A percentile compares a stretch with the other conserved stretches of the same genome.
Evolutionary conservation across 2,797 vertebrate genomes (phyloP).

Genomic region (Psittacula derbiana): DNA sequence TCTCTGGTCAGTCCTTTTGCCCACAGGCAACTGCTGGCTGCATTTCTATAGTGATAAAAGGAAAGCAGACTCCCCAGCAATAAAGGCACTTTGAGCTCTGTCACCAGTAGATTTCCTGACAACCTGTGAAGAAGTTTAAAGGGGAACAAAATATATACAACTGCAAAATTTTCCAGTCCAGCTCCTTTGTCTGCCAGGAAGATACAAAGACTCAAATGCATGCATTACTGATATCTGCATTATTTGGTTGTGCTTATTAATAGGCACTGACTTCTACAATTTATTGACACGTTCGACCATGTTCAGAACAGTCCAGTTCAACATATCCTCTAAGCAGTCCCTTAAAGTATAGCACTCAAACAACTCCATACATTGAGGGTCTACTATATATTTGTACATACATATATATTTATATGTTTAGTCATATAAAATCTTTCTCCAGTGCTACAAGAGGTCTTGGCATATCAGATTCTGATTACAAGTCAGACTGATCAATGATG

Average conservation of each 20-base stretch:
- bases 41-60: not conserved
- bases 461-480: not conserved
- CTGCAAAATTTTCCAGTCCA: not conserved
- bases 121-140: not conserved
- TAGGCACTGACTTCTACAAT: not conserved
- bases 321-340: rapidly evolving
- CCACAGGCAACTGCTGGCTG: not conserved
- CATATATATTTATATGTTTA: not conserved
- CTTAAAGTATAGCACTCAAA: not conserved
- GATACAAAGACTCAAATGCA: rapidly evolving
- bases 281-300: not conserved
- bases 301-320: not conserved
- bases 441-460: not conserved
- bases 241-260: not conserved
- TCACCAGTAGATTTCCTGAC: not conserved
- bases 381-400: not conserved
- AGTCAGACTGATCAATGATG: not conserved
- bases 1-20: not conserved
- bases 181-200: not conserved
- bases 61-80: not conserved
- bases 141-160: not conserved
- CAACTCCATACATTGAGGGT: not conserved
- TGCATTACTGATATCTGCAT: not conserved
- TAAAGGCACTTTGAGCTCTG: not conserved
- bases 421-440: not conserved